A percentile compares a stretch with the other conserved stretches of the same genome.
These are phyloP conservation scores for Cremastinae sp. DNA, from an alignment of 2,888 invertebrate genomes.

Conservation along the genomic window DNA sequence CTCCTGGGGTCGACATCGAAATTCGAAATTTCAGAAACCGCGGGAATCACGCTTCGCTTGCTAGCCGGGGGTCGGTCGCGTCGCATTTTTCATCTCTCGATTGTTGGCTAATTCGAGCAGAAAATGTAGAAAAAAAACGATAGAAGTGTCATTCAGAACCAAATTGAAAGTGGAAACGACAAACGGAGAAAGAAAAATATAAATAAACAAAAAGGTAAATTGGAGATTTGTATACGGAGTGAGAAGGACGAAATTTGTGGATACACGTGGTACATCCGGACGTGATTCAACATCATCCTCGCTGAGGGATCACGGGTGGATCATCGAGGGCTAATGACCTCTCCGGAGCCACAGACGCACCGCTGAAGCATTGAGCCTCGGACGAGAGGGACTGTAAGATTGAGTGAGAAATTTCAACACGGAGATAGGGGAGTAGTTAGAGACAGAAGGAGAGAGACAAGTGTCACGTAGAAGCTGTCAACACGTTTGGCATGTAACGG, in stretches of 20 bases:
- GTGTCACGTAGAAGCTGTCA: conserved; percentile 69
- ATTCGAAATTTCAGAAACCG: conserved; percentile 40
- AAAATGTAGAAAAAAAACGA: too few relatives aligned
- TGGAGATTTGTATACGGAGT: conserved; percentile 10
- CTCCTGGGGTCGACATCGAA: conserved; percentile 56
- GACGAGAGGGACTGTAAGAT: conserved; percentile 13
- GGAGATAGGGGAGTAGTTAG: conserved; percentile 24
- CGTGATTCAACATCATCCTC: conserved; percentile 49
- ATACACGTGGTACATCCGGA: background rate
- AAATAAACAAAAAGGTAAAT: conserved; percentile 39
- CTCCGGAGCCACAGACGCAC: conserved; percentile 52
- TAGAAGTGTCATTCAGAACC: too few relatives aligned
- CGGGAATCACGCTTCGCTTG: conserved; percentile 65
- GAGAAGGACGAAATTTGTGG: conserved; percentile 27
- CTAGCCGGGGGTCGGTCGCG: conserved; percentile 60
- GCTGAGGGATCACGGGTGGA: conserved; percentile 65
- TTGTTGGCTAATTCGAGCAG: too few relatives aligned
- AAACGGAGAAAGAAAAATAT: background rate
- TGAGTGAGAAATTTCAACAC: conserved; percentile 10
- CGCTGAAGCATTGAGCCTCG: conserved; percentile 4
- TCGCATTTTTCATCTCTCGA: background rate
- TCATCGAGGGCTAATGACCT: conserved; percentile 71
- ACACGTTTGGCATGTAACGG: conserved; percentile 58
- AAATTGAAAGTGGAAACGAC: too few relatives aligned
- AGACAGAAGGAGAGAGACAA: conserved; percentile 48